phyloP scores from a whole-genome alignment of 2,797 vertebrate genomes.

The Xiphophorus birchmanni region DNA sequence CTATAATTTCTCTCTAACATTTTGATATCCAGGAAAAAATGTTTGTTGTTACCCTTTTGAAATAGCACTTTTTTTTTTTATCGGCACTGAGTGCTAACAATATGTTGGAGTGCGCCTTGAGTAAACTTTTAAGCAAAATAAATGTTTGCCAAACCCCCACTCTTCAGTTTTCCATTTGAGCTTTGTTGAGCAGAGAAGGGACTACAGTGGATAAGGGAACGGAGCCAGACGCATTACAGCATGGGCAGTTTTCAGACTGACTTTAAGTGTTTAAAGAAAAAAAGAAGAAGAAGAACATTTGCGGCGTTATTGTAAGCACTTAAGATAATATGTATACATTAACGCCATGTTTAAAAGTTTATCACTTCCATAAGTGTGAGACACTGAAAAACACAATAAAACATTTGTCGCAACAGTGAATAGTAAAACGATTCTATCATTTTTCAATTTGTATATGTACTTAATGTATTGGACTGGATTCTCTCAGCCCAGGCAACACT shows the following conservation, averaged over 20 bases:
- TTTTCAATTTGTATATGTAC: not conserved
- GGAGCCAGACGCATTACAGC: not conserved
- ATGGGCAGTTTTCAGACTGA: not conserved
- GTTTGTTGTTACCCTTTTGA: not conserved
- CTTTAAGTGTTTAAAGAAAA: not conserved
- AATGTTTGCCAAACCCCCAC: not conserved
- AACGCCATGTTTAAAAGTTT: not conserved
- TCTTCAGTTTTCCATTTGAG: conserved; percentile 16
- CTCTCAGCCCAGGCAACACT: not conserved
- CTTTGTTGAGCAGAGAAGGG: conserved; percentile 3
- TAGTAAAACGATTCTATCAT: not conserved
- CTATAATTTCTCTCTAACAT: not conserved
- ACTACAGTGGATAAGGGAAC: not conserved
- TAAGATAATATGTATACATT: not conserved
- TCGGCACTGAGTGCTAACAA: not conserved
- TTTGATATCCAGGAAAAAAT: not conserved
- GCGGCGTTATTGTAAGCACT: not conserved
- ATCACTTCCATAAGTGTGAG: not conserved
- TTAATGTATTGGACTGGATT: not conserved
- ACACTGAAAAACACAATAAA: not conserved
- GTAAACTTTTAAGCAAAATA: conserved; percentile 5
- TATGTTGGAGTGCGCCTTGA: not conserved
- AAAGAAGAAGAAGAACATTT: not conserved
- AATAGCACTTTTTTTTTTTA: not conserved
- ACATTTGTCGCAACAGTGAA: not conserved